Percentiles rank a stretch among this genome's conserved stretches.
Conservation (phyloP, 2,888 invertebrate genomes). For the Aphodius sticticus region DNA sequence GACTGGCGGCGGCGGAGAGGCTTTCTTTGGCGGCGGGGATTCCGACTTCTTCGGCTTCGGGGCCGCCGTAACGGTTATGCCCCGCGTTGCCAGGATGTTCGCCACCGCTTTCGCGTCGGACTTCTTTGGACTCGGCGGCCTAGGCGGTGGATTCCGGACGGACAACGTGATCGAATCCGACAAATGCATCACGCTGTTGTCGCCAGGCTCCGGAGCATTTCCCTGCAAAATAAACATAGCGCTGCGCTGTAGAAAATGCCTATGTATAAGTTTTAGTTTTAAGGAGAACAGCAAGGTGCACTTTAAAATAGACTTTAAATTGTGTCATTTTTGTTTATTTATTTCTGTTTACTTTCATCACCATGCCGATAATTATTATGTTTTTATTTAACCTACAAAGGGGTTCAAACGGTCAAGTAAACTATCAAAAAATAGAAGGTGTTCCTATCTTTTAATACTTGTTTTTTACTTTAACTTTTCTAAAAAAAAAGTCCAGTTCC, state of each 20-base stretch:
- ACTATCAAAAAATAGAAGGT: conserved; percentile 5
- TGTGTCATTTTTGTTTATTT: no score
- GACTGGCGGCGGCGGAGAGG: conserved; percentile 58
- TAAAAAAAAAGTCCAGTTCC: no score
- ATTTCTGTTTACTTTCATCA: no score
- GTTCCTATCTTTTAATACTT: no score
- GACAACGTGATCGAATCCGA: conserved; percentile 79
- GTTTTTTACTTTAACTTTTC: no score
- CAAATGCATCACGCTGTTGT: conserved; percentile 69
- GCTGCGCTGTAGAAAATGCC: not conserved
- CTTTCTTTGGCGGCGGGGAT: conserved; percentile 56
- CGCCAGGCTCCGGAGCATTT: conserved; percentile 53
- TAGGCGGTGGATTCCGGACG: conserved; percentile 62
- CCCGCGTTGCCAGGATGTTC: conserved; percentile 77
- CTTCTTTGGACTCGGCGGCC: conserved; percentile 63
- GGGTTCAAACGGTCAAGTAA: not conserved
- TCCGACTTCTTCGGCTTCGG: conserved; percentile 59
- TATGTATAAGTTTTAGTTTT: not conserved
- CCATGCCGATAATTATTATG: no score
- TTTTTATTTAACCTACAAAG: not conserved
- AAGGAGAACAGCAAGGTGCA: no score
- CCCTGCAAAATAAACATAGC: conserved; percentile 45
- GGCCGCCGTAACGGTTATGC: conserved; percentile 78
- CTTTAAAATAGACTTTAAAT: no score
- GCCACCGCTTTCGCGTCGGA: conserved; percentile 80